Evolutionary conservation across 2,888 invertebrate genomes (phyloP).

Genomic region (Brachyptera risi): DNA sequence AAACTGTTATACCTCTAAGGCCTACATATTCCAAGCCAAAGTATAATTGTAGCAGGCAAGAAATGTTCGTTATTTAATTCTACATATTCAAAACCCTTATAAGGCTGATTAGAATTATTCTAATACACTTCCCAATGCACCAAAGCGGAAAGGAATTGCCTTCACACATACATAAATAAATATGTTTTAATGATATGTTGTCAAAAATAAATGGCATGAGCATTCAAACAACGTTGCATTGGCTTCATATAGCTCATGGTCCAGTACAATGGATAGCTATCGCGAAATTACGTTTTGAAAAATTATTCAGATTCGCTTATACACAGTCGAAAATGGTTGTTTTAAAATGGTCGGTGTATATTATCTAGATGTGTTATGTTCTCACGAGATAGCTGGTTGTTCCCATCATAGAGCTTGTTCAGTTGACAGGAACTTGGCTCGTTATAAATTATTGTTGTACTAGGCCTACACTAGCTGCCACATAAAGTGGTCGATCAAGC

Average conservation of each 20-base stretch:
- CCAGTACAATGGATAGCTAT: slow-evolving; percentile 5
- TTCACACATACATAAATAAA: slow-evolving; percentile 16
- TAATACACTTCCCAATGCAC: background rate
- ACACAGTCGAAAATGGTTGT: background rate
- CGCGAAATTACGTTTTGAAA: background rate
- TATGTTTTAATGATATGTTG: slow-evolving; percentile 19
- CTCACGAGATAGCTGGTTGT: slow-evolving; percentile 6
- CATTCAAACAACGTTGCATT: background rate
- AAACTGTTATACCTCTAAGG: background rate
- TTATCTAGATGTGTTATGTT: background rate
- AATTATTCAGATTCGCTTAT: background rate
- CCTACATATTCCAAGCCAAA: background rate
- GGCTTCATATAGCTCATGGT: background rate
- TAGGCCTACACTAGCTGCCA: background rate
- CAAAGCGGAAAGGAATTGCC: slow-evolving; percentile 19
- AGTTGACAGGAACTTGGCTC: background rate
- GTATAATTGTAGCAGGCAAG: background rate
- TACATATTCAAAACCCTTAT: background rate
- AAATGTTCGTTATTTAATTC: background rate
- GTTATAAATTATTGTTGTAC: background rate
- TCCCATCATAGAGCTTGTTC: background rate
- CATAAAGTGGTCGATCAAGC: no score
- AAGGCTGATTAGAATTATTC: slow-evolving; percentile 4
- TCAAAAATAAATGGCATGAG: slow-evolving; percentile 17
- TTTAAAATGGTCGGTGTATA: background rate